Conservation (phyloP, 2,797 vertebrate species). For the Liasis olivaceus region DNA sequence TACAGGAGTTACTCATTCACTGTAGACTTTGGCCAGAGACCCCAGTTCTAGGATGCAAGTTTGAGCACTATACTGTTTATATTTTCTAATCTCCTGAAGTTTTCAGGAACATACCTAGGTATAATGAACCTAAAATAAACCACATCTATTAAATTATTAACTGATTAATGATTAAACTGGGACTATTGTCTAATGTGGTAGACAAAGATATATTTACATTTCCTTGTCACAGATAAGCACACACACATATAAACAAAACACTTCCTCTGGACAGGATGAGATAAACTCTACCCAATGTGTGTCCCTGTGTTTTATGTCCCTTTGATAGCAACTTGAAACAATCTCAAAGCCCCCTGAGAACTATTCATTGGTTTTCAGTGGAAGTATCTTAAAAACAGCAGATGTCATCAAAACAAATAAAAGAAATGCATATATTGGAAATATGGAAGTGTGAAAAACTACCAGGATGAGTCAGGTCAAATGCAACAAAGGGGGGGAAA, state of each 20-base stretch:
- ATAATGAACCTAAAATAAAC: not conserved
- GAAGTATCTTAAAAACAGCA: not conserved
- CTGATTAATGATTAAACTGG: not conserved
- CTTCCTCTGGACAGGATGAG: not conserved
- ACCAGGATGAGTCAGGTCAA: not conserved
- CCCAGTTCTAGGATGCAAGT: not conserved
- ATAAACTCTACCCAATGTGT: not conserved
- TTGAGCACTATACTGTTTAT: not conserved
- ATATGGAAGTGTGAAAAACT: not conserved
- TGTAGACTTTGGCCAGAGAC: not conserved
- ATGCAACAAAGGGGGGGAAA: not conserved
- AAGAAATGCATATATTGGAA: not conserved
- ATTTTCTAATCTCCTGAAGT: not conserved
- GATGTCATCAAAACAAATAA: not conserved
- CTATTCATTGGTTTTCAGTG: not conserved
- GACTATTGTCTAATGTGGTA: not conserved
- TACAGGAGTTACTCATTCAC: not conserved
- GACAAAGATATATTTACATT: not conserved
- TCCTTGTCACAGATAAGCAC: not conserved
- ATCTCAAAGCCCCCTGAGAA: not conserved
- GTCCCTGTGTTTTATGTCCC: not conserved
- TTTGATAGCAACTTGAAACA: not conserved
- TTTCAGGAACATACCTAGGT: not conserved
- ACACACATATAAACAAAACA: not conserved
- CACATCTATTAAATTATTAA: not conserved